Evolutionary conservation across 2,113 vertebrate genomes (phyloP).

Genomic region (Entomyzon cyanotis): DNA sequence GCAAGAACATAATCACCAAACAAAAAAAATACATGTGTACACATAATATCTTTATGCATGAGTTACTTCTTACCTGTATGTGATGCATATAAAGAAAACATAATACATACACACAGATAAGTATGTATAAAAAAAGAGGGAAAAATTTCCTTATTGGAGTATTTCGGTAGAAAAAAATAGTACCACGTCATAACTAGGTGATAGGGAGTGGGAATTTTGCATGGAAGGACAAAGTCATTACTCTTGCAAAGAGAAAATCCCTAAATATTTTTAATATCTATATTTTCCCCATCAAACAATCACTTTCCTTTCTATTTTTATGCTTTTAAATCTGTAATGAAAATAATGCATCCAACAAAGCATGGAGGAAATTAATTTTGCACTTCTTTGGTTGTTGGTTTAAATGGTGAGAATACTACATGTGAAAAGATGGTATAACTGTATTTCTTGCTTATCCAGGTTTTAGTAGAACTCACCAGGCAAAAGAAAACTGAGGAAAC

Average conservation of each 20-base stretch:
- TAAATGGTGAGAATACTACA: not conserved
- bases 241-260: not conserved
- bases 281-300: not conserved
- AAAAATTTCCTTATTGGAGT: not conserved
- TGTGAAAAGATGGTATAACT: not conserved
- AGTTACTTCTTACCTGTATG: not conserved
- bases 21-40: not conserved
- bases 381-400: not conserved
- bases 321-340: not conserved
- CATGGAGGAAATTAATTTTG: not conserved
- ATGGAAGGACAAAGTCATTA: not conserved
- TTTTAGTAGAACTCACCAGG: conserved; percentile 87
- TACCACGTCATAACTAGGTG: not conserved
- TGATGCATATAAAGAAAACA: not conserved
- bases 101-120: not conserved
- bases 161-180: not conserved
- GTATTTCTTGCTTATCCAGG: conserved; percentile 71
- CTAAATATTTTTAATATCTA: not conserved
- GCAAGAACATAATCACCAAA: not conserved
- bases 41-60: not conserved
- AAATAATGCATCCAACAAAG: not conserved
- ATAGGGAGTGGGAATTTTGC: not conserved
- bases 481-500: conserved; percentile 83
- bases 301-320: not conserved
- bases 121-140: not conserved